Conservation (phyloP, 2,888 invertebrate genomes). For the Sarcophaga caerulescens region DNA sequence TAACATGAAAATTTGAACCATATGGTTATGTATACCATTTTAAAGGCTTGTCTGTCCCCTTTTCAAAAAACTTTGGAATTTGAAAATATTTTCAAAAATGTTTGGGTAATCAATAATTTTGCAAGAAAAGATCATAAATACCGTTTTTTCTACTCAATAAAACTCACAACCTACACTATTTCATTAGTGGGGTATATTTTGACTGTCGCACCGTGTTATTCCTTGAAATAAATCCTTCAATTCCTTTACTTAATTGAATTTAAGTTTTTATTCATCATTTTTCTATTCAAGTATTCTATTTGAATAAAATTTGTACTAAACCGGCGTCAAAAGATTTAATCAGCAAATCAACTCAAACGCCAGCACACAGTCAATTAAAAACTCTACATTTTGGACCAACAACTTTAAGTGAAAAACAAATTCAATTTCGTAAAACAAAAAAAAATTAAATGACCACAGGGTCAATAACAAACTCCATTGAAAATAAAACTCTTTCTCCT, state of each 20-base stretch:
- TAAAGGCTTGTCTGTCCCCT: too few species aligned
- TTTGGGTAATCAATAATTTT: too few species aligned
- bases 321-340: conserved; percentile 61
- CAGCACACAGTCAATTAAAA: conserved; percentile 22
- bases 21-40: too few species aligned
- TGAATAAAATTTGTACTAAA: background rate
- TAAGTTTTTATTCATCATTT: background rate
- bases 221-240: background rate
- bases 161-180: too few species aligned
- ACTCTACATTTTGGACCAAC: conserved; percentile 13
- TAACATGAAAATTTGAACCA: too few species aligned
- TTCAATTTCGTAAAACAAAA: conserved; percentile 48
- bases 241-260: background rate
- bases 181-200: too few species aligned
- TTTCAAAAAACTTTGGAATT: too few species aligned
- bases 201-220: too few species aligned
- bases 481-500: background rate
- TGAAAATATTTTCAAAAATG: too few species aligned
- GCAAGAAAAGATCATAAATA: too few species aligned
- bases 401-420: conserved; percentile 57
- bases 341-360: conserved; percentile 46
- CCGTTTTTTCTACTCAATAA: too few species aligned
- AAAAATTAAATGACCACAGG: conserved; percentile 28
- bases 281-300: background rate
- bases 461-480: conserved; percentile 33